Conservation (phyloP, 1,140 invertebrate species). For the Trichonephila clavata region DNA sequence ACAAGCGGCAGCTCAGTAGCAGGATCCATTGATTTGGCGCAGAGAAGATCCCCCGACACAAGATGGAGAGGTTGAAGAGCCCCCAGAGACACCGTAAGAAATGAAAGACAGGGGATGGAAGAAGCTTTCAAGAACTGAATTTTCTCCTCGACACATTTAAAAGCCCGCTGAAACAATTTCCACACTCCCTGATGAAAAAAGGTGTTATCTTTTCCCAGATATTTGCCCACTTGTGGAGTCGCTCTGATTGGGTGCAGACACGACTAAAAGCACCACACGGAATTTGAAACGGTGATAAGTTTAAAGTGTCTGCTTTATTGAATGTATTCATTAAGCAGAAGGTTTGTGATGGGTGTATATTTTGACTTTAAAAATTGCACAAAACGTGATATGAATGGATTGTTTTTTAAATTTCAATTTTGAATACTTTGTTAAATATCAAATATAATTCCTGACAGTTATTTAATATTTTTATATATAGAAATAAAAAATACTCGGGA, state of each 20-base stretch:
- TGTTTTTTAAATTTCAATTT: too few relatives aligned
- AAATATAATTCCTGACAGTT: too few relatives aligned
- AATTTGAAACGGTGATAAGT: not conserved
- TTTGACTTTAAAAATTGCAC: too few relatives aligned
- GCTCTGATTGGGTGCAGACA: not conserved
- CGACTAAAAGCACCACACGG: slow-evolving; percentile 17
- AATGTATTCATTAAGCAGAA: too few relatives aligned
- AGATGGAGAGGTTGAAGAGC: slow-evolving; percentile 39
- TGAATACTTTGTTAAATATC: too few relatives aligned
- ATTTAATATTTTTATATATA: too few relatives aligned
- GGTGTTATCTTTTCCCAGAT: slow-evolving; percentile 72
- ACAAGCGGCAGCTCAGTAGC: too few relatives aligned
- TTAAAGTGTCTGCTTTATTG: too few relatives aligned
- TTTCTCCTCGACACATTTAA: slow-evolving; percentile 69
- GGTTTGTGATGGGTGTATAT: too few relatives aligned
- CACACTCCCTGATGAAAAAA: slow-evolving; percentile 72
- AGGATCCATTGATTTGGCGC: not conserved
- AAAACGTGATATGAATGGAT: too few relatives aligned
- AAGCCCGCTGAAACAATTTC: slow-evolving; percentile 73
- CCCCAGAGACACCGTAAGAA: slow-evolving; percentile 49
- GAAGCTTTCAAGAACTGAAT: slow-evolving; percentile 60
- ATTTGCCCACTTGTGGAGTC: slow-evolving; percentile 69
- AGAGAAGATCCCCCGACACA: not conserved
- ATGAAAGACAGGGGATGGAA: slow-evolving; percentile 49
- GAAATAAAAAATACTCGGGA: too few relatives aligned